phyloP scores from a whole-genome alignment of 2,888 invertebrate genomes.

The Eumerus sabulonum region DNA sequence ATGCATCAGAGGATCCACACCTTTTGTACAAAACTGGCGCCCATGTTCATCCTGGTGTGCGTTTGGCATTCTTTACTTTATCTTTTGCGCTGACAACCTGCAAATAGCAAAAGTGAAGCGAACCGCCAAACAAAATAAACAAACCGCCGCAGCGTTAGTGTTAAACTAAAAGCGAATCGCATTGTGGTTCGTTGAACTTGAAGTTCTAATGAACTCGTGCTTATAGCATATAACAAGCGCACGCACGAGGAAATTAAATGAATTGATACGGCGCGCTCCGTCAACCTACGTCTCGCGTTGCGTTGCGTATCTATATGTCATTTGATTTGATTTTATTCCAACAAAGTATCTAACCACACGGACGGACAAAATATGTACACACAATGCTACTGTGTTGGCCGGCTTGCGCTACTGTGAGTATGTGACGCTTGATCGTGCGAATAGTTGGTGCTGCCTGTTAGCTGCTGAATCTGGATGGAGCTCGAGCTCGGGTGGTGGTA shows the following conservation, averaged over 20 bases:
- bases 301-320: no score
- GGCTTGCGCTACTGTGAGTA: constrained; percentile 17
- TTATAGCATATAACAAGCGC: constrained; percentile 51
- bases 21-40: no score
- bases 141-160: no score
- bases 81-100: no score
- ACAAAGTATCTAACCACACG: constrained; percentile 54
- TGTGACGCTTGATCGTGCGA: constrained; percentile 30
- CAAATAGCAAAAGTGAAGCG: no score
- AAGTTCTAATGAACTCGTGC: constrained; percentile 65
- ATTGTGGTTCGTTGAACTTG: constrained; percentile 62
- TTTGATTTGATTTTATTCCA: constrained; percentile 68
- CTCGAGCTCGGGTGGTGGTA: constrained; percentile 15
- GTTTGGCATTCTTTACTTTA: no score
- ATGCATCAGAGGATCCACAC: no score
- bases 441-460: constrained; percentile 33
- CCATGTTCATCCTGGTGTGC: no score
- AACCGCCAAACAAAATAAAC: no score
- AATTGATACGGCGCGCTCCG: constrained; percentile 64
- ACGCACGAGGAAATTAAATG: constrained; percentile 68
- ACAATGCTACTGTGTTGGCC: constrained; percentile 32
- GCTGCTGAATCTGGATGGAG: not conserved
- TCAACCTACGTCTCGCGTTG: constrained; percentile 29
- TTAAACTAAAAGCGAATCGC: constrained; percentile 45
- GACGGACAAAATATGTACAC: constrained; percentile 28